A percentile compares a stretch with the other conserved stretches of the same genome.
phyloP scores from a whole-genome alignment of 2,888 invertebrate genomes.

The Apeira syringaria region DNA sequence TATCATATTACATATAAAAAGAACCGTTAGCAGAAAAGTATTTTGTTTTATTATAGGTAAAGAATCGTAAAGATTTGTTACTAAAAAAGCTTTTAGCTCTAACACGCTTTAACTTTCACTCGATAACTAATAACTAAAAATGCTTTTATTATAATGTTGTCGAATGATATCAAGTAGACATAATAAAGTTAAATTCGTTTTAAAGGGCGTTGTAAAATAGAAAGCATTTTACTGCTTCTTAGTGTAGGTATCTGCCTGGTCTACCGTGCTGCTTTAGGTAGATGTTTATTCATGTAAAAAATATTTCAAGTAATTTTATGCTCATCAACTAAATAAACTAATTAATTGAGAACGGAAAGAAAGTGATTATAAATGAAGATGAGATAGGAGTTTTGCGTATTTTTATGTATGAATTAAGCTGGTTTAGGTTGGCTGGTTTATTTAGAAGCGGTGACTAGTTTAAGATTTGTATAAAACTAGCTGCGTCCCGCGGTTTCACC shows the following conservation, averaged over 20 bases:
- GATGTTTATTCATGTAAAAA: conserved; percentile 14
- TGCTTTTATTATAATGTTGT: conserved; percentile 11
- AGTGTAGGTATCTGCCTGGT: conserved; percentile 1
- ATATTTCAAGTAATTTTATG: conserved; percentile 25
- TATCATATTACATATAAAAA: too few relatives aligned
- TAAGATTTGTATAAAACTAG: too few relatives aligned
- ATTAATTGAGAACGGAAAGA: conserved; percentile 34
- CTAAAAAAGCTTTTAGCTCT: too few relatives aligned
- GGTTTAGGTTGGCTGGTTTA: conserved; percentile 1
- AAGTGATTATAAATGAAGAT: conserved; percentile 29
- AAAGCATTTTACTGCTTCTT: conserved; percentile 18
- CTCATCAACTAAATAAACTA: conserved; percentile 24
- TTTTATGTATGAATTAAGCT: conserved; percentile 1
- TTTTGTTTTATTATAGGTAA: too few relatives aligned
- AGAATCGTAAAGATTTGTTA: too few relatives aligned
- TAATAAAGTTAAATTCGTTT: conserved; percentile 21
- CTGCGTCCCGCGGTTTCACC: too few relatives aligned
- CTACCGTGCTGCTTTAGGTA: conserved; percentile 3
- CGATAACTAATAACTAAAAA: conserved; percentile 5
- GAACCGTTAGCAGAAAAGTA: too few relatives aligned
- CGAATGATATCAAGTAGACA: conserved; percentile 7
- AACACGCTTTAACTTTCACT: conserved; percentile 1
- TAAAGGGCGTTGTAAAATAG: conserved; percentile 23
- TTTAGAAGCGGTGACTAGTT: too few relatives aligned
- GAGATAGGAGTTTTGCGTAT: conserved; percentile 19